Evolutionary conservation across 2,888 invertebrate genomes (phyloP), one percentile per base, ranked within the genome.

Genomic region (Chesias legatella): DNA sequence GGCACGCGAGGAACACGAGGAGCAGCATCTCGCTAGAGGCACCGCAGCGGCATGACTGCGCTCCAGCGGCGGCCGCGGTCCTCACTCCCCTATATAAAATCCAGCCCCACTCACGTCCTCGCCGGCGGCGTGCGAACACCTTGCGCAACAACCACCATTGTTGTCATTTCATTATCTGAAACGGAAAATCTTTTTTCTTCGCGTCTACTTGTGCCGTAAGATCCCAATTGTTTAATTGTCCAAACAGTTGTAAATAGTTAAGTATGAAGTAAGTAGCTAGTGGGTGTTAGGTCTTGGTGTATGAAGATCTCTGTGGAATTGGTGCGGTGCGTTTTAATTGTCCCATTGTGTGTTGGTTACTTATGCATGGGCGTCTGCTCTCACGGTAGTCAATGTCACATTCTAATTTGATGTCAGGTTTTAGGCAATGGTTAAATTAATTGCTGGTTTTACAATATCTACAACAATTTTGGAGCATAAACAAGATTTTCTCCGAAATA

Each of bases 81-180:
- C 57, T 58, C 48, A 55, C 71, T 75, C 73, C 71, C 81, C 79
- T 86, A 86, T 88, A 88, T 86, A 85, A 86, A 86, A 83, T 85
- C 77, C 66, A 70, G 77, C 86, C 86, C 85, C 86, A 84, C 86
- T 82, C 73, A 53, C 61, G 62, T 56, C 63, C 67, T 65, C 67
- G 66, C 44, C 84, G 83, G 84, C 67, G 66, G 43, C 84, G 84
- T 85, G 85, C 74, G 85, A 82, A 78, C 46, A 53, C 48, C 68
- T 88, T 86, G 72, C 85, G 83, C 78, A 85, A 86, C 72, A 70
- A 52, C 51, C 59, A 48, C 82, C 60, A 88, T 88, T 88, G 86
- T 86, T 85, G 84, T 84, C 85, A 82, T 83, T 82, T 78, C 73
- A 85, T 83, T 88, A 85, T 86, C 88, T 86, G 79, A 84, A 79